Evolutionary conservation across 1,140 invertebrate species (phyloP).

Genomic region (Lucilia cuprina): DNA sequence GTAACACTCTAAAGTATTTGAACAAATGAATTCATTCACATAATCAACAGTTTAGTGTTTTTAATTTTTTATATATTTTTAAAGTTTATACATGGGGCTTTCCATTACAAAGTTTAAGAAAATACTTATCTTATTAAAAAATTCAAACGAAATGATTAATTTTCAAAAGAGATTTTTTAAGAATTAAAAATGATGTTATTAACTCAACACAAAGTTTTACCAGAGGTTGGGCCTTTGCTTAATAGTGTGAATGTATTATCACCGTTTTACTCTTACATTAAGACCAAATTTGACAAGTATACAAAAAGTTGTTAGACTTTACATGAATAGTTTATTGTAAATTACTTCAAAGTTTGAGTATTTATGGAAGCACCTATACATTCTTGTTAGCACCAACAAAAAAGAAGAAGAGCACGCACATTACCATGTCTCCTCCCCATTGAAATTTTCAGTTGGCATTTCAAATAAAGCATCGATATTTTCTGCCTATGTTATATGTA

Average conservation of each 20-base stretch:
- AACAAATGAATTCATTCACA: constrained; percentile 31
- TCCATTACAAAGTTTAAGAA: neutral
- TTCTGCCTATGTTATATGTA: neutral
- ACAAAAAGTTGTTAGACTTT: too few relatives aligned
- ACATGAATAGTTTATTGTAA: too few relatives aligned
- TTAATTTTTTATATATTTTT: neutral
- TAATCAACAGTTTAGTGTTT: constrained; percentile 13
- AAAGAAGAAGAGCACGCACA: neutral
- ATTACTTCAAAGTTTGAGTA: neutral
- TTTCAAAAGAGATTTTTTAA: too few relatives aligned
- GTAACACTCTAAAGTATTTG: neutral
- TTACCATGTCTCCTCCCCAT: neutral
- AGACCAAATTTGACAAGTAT: too few relatives aligned
- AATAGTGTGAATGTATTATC: too few relatives aligned
- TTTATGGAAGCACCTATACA: constrained; percentile 1
- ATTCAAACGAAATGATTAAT: too few relatives aligned
- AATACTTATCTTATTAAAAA: too few relatives aligned
- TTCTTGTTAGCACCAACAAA: neutral
- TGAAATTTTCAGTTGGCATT: neutral
- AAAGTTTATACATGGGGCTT: neutral
- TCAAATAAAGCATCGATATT: neutral
- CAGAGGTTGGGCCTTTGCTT: too few relatives aligned
- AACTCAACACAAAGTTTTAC: too few relatives aligned
- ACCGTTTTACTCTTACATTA: too few relatives aligned
- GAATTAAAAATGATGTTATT: too few relatives aligned